Percentiles rank a stretch among this genome's conserved stretches.
These are phyloP conservation scores for Adoxophyes honmai DNA, from an alignment of 1,140 invertebrate genomes.

Conservation along the genomic window DNA sequence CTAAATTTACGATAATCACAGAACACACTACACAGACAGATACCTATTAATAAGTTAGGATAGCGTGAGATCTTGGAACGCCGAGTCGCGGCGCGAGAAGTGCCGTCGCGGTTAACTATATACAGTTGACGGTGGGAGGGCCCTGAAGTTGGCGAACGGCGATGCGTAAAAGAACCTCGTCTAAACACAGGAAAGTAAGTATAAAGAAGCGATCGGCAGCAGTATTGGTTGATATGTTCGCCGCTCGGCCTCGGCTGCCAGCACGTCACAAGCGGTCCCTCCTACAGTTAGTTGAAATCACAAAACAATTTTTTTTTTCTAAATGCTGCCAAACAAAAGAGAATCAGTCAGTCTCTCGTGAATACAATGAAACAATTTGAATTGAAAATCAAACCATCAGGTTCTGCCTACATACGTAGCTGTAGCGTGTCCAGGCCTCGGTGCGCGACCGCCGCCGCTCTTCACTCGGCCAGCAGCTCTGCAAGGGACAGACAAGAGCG, in stretches of 20 bases:
- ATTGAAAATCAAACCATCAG: conserved; percentile 57
- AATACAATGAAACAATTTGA: conserved; percentile 62
- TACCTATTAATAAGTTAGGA: conserved; percentile 37
- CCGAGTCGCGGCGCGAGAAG: too few species aligned
- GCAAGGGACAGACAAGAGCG: conserved; percentile 34
- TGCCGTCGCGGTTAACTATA: too few species aligned
- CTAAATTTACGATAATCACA: conserved; percentile 58
- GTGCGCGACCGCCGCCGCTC: conserved; percentile 17
- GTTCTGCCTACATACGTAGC: conserved; percentile 41
- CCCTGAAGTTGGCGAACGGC: conserved; percentile 38
- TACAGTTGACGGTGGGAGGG: too few species aligned
- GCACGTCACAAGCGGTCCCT: conserved; percentile 43
- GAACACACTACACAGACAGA: conserved; percentile 43
- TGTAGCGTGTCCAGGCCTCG: conserved; percentile 42
- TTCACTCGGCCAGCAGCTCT: conserved; percentile 58
- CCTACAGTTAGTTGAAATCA: conserved; percentile 55
- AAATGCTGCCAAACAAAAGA: conserved; percentile 71
- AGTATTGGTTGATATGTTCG: conserved; percentile 65
- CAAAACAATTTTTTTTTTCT: conserved; percentile 66
- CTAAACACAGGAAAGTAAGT: conserved; percentile 31
- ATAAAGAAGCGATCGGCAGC: conserved; percentile 42
- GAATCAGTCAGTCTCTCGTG: conserved; percentile 69
- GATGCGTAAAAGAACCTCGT: conserved; percentile 74
- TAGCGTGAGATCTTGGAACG: conserved; percentile 10
- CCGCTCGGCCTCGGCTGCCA: too few species aligned